Base-by-base conservation (phyloP, 1,140 invertebrate genomes). In the Zaprionus camerounensis region DNA sequence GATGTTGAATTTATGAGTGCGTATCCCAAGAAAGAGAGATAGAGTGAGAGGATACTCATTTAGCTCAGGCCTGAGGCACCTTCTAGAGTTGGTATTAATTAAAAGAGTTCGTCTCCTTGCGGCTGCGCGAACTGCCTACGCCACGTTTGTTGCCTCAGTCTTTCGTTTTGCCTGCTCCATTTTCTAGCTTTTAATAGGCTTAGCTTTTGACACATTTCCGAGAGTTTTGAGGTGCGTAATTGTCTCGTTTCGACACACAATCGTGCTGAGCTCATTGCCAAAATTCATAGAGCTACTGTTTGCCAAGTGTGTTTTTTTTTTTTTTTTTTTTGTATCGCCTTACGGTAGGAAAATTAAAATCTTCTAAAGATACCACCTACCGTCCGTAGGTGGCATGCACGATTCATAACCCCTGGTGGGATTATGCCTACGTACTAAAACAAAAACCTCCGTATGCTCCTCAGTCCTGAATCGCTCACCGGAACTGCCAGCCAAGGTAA, bases 1-100 rank as follows among this genome's bases (percentile, higher is more conserved):
- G 53, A 51, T 55, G 56, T 72, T 51, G 36, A 76, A 81, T 79
- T 81, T 78, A 80, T 78, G 62, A 63, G 59, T 46, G 5, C 26
- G 15, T 46, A 17, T n/a, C 22, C 22, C 20, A 20, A 64, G 15
- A 41, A 5, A 41, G 15, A 41, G 9, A 51, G 20, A 24, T 11
- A 13, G 46, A 51, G 20, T 13, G 46, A 22, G 17, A n/a, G 62
- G 70, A 65, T 44, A 66, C 65, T 22, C 12, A 49, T 64, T 71
- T 41, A 68, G 53, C 12, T 46, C 38, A 3, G 63, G 53, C 59
- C 51, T 20, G 41, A 24, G 56, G 36, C 20, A 17, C n/a, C 41
- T 9, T 17, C 41, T 46, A 46, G 41, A 58, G 31, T 56, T 36
- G 46, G 17, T n/a, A 64, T 64, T 72, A 67, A 78, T 77, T 77